Evolutionary conservation across 2,888 invertebrate species (phyloP).

Genomic region (Schizaphis graminum): DNA sequence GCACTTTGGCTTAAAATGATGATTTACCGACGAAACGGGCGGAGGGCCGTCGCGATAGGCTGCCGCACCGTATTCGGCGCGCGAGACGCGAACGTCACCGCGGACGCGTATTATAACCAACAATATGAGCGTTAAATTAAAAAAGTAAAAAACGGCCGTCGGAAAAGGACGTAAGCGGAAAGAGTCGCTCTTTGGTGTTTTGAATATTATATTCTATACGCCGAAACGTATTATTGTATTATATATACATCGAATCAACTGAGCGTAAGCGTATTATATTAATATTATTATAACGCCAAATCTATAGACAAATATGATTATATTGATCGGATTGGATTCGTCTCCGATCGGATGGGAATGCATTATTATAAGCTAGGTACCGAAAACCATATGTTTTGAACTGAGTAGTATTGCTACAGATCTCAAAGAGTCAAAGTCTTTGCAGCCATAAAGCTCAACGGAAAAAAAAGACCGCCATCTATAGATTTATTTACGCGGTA

Average conservation of each 20-base stretch:
- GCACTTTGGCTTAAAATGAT: neutral
- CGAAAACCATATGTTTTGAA: neutral
- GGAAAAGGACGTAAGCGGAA: neutral
- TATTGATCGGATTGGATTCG: neutral
- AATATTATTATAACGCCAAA: neutral
- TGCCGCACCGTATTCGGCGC: too few relatives aligned
- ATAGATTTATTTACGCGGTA: neutral
- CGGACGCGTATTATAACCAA: too few relatives aligned
- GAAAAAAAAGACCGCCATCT: neutral
- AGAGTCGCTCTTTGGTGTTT: constrained; percentile 11
- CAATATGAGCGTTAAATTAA: neutral
- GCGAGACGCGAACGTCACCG: too few relatives aligned
- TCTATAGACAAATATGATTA: neutral
- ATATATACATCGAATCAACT: neutral
- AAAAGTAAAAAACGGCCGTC: neutral
- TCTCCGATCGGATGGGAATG: neutral
- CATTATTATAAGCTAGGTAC: neutral
- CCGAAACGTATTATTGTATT: neutral
- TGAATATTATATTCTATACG: neutral
- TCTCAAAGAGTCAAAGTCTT: neutral
- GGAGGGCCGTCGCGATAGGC: neutral
- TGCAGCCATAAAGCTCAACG: neutral
- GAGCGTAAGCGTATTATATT: neutral
- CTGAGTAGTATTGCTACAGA: neutral
- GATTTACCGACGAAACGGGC: neutral